A percentile compares a stretch with the other conserved stretches of the same genome.
These are phyloP conservation scores for Melanostoma scalare DNA, from an alignment of 2,888 invertebrate species.

Conservation along the genomic window DNA sequence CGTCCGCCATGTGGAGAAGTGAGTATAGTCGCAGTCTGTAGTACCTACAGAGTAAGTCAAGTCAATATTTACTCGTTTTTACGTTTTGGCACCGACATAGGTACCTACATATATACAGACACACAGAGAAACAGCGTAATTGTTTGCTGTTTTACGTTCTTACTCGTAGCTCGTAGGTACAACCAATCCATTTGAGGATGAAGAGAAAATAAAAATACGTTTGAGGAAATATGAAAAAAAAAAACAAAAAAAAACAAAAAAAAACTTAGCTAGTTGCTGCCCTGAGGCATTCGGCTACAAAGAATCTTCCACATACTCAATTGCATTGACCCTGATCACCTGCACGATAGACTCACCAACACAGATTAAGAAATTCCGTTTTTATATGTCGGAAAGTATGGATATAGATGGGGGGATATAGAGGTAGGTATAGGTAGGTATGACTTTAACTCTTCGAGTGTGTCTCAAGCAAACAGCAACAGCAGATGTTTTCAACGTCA, in stretches of 20 bases:
- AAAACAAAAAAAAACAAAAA: constrained; percentile 17
- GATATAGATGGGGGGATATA: too few relatives aligned
- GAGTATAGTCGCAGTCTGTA: background rate
- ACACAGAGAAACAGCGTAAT: background rate
- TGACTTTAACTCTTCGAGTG: constrained; percentile 22
- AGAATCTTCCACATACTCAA: constrained; percentile 19
- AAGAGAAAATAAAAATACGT: background rate
- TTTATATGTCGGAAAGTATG: too few relatives aligned
- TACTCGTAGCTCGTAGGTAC: constrained; percentile 10
- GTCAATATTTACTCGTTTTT: constrained; percentile 62
- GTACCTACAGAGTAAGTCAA: constrained; percentile 1
- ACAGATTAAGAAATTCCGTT: background rate
- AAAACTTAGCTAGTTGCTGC: constrained; percentile 47
- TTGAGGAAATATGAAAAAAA: background rate
- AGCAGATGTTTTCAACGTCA: constrained; percentile 64
- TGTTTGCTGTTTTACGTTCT: constrained; percentile 13
- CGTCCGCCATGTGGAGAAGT: background rate
- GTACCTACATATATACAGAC: background rate
- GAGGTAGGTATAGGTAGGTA: background rate
- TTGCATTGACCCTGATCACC: constrained; percentile 70
- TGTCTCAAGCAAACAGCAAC: constrained; percentile 51
- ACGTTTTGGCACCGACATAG: constrained; percentile 29
- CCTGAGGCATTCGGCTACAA: constrained; percentile 43
- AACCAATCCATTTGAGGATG: background rate
- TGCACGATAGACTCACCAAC: constrained; percentile 47